These are phyloP conservation scores for Penaeus indicus DNA, from an alignment of 1,140 invertebrate genomes.

Conservation along the genomic window DNA sequence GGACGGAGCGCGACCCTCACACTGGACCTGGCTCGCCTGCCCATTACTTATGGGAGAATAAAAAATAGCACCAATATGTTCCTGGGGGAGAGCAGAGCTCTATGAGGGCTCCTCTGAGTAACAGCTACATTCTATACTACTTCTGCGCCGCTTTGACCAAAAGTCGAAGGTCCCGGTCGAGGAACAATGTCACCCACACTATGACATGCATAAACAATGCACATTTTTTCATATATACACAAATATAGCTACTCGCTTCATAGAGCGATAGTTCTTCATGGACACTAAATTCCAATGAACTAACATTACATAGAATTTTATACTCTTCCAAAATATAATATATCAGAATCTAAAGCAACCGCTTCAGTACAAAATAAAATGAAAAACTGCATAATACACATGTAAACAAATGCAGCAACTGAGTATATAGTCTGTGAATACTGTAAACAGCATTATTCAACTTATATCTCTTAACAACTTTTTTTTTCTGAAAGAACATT, in stretches of 20 bases:
- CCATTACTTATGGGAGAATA: slow-evolving; percentile 28
- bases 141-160: not conserved
- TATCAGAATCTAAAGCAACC: slow-evolving; percentile 10
- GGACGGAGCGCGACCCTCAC: not conserved
- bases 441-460: slow-evolving; percentile 1
- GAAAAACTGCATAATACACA: not conserved
- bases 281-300: too few relatives aligned
- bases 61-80: slow-evolving; percentile 48
- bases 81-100: slow-evolving; percentile 15
- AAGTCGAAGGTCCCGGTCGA: too few relatives aligned
- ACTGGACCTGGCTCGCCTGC: slow-evolving; percentile 28
- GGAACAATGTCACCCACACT: slow-evolving; percentile 30
- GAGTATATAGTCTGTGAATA: too few relatives aligned
- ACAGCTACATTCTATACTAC: slow-evolving; percentile 1
- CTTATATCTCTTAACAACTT: slow-evolving; percentile 12
- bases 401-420: too few relatives aligned
- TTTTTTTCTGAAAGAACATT: slow-evolving; percentile 32
- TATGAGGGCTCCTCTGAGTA: not conserved
- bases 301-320: too few relatives aligned
- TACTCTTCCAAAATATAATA: not conserved
- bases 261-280: too few relatives aligned
- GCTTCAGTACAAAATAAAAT: slow-evolving; percentile 21
- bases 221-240: not conserved
- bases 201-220: slow-evolving; percentile 42
- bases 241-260: too few relatives aligned